Evolutionary conservation across 92 coral and sea anemone species (phyloP).

Genomic region (Epizoanthus stellaris): DNA sequence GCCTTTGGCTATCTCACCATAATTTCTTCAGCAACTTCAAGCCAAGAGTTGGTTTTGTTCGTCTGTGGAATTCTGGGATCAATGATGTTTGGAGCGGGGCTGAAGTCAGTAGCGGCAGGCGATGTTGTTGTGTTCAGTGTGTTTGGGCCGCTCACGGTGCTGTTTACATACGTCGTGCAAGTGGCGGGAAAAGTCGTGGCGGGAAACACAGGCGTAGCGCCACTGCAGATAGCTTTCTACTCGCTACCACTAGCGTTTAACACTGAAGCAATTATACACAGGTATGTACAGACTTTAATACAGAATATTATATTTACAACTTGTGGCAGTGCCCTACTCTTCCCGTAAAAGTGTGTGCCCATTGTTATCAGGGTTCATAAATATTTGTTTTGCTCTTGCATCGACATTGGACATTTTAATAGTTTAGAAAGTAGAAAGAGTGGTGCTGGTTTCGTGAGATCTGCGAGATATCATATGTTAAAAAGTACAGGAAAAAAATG

Average conservation of each 20-base stretch:
- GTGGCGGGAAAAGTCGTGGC: conserved; percentile 50
- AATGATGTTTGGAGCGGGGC: conserved; percentile 79
- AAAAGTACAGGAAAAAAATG: too few species aligned
- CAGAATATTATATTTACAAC: too few species aligned
- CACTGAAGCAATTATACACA: conserved; percentile 91
- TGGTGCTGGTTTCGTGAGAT: too few species aligned
- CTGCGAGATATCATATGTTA: too few species aligned
- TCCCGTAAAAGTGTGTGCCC: background rate
- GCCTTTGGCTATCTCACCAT: conserved; percentile 69
- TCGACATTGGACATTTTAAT: too few species aligned
- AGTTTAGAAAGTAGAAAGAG: too few species aligned
- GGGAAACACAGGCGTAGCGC: conserved; percentile 40
- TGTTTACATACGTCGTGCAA: conserved; percentile 88
- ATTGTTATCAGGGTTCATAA: too few species aligned
- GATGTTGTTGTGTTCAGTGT: conserved; percentile 78
- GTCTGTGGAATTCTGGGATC: conserved; percentile 77
- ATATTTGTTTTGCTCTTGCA: too few species aligned
- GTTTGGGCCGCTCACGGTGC: conserved; percentile 87
- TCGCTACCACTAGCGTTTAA: conserved; percentile 84
- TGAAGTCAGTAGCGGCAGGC: conserved; percentile 74
- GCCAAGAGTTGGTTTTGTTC: conserved; percentile 77
- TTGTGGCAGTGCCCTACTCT: too few species aligned
- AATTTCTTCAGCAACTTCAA: conserved; percentile 67
- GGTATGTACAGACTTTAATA: conserved; percentile 46
- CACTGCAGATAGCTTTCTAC: conserved; percentile 55